phyloP scores from a whole-genome alignment of 2,797 vertebrate genomes.

The Myotis myotis region DNA sequence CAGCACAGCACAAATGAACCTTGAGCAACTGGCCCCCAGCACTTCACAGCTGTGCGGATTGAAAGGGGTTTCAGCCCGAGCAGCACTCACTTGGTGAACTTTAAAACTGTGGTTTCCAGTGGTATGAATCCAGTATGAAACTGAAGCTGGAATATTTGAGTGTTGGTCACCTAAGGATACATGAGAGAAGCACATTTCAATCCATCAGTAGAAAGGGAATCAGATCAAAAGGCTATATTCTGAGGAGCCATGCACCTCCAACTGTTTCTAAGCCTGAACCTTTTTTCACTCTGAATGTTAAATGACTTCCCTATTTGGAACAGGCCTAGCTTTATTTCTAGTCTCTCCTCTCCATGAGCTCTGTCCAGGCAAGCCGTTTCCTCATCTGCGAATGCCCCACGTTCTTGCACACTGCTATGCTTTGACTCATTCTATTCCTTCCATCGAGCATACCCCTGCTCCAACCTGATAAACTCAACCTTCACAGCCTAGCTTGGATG shows the following conservation, averaged over 20 bases:
- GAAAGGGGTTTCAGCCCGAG: neutral
- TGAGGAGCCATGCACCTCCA: neutral
- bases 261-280: neutral
- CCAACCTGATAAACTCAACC: neutral
- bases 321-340: neutral
- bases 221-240: neutral
- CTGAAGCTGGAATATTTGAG: slow-evolving; percentile 99
- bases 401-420: neutral
- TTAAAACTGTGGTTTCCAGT: slow-evolving; percentile 92
- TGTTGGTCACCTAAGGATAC: slow-evolving; percentile 93
- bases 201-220: neutral
- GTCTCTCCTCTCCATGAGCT: neutral
- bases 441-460: neutral
- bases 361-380: neutral
- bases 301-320: neutral
- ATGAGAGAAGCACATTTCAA: neutral
- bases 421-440: neutral
- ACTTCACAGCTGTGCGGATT: neutral
- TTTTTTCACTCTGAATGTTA: neutral
- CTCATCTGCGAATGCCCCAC: neutral
- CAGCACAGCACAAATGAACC: rapidly evolving
- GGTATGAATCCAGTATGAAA: slow-evolving; percentile 98
- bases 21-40: neutral
- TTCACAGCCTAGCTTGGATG: neutral
- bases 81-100: slow-evolving; percentile 96